Evolutionary conservation across 2,113 vertebrate genomes (phyloP), one percentile per base, ranked within the genome.

Genomic region (Urocitellus parryii): DNA sequence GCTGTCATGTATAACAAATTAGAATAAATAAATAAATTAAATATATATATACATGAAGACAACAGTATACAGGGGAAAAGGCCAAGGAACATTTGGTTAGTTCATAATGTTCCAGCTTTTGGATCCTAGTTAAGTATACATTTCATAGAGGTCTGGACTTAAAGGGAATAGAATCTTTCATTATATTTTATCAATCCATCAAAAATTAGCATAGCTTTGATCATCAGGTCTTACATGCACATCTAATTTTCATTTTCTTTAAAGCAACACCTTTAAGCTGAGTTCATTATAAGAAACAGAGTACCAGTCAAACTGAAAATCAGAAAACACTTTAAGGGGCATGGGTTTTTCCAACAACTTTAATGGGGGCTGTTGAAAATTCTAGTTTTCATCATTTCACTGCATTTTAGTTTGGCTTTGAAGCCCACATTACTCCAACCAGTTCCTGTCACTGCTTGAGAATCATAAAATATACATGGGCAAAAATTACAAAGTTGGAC

Each of bases 301-400:
- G n/a, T 82, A 89, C 22, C 18, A 98, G 96, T 98, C 97, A 98
- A 98, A 98, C n/a, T 96, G 97, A 98, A 96, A 97, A 97, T 85
- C 89, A 65, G 93, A 85, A 90, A 94, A 91, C 88, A 79, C 65
- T 63, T 96, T 96, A 65, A 88, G 42, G 82, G 92, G 80, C 82
- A 90, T 88, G 97, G 89, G 96, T 97, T 97, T 98, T 97, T 97
- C 97, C 91, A 96, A 92, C 39, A 95, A 96, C 91, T 93, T 95
- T 96, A 97, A 97, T 95, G 80, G 95, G 88, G 81, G 88, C 85
- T 89, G 94, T 95, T 97, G 73, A 73, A 94, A 92, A 95, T 94
- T 91, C 88, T 90, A 90, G 65, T 94, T 96, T 95, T 97, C 83
- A 97, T 95, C 37, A 91, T 96, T 96, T 94, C 68, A 92, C 48